Percentiles rank a stretch among this genome's conserved stretches.
Evolutionary conservation across 2,888 invertebrate genomes (phyloP).

Genomic region (Caenorhabditis macrosperma): DNA sequence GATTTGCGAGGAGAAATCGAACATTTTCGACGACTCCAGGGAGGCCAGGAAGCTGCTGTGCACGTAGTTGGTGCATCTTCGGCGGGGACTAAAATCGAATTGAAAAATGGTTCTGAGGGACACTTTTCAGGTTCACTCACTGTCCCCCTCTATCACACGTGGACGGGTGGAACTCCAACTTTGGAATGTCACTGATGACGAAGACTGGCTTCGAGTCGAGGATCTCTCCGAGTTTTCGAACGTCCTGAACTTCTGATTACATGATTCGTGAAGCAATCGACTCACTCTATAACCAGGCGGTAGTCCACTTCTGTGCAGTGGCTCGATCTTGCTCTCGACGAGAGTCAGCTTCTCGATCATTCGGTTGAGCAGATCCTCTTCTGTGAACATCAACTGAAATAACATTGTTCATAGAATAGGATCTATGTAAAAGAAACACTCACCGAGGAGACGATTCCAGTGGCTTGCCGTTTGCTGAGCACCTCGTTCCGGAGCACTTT

Average conservation of each 20-base stretch:
- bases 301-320: constrained; percentile 30
- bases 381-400: constrained; percentile 31
- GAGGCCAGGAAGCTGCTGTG: constrained; percentile 43
- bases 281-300: constrained; percentile 45
- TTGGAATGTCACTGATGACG: constrained; percentile 28
- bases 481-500: constrained; percentile 29
- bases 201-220: constrained; percentile 40
- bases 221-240: constrained; percentile 35
- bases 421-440: background rate
- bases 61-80: constrained; percentile 17
- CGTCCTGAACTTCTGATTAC: no score
- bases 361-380: constrained; percentile 45
- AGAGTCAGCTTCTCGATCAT: constrained; percentile 59
- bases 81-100: constrained; percentile 10
- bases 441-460: constrained; percentile 38
- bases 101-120: background rate
- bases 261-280: no score
- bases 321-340: constrained; percentile 62
- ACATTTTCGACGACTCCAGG: constrained; percentile 41
- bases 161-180: constrained; percentile 14
- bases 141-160: background rate
- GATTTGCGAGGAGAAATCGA: constrained; percentile 42
- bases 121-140: background rate
- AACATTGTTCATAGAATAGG: background rate
- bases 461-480: constrained; percentile 23